phyloP scores from a whole-genome alignment of 2,797 vertebrate species.

The Argyrosomus regius region DNA sequence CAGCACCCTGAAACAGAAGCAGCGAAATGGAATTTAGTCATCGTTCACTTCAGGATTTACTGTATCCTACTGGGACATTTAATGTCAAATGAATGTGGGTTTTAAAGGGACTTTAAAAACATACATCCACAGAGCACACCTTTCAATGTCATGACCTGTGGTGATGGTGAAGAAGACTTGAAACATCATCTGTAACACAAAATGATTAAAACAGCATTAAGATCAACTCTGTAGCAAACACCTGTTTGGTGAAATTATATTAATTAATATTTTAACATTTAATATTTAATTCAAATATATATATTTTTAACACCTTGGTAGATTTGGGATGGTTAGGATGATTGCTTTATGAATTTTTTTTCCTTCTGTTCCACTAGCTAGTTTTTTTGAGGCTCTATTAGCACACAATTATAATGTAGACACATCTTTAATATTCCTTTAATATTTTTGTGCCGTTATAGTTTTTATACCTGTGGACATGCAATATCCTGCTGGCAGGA shows the following conservation, averaged over 20 bases:
- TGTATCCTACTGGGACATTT: not conserved
- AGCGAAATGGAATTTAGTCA: not conserved
- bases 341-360: not conserved
- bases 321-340: not conserved
- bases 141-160: too few relatives aligned
- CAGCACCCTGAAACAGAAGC: not conserved
- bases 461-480: too few relatives aligned
- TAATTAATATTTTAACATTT: too few relatives aligned
- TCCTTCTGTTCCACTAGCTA: not conserved
- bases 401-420: too few relatives aligned
- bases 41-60: not conserved
- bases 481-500: too few relatives aligned
- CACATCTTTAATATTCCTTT: too few relatives aligned
- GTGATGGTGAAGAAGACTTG: not conserved
- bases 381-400: not conserved
- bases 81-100: not conserved
- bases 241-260: not conserved
- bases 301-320: not conserved
- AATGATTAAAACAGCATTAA: not conserved
- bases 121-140: not conserved
- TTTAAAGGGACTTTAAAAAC: not conserved
- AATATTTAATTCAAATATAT: too few relatives aligned
- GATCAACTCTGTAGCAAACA: not conserved
- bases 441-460: too few relatives aligned
- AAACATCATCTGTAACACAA: not conserved